Base-by-base conservation (phyloP, 2,888 invertebrate genomes). In the Nemapogon koenigi region DNA sequence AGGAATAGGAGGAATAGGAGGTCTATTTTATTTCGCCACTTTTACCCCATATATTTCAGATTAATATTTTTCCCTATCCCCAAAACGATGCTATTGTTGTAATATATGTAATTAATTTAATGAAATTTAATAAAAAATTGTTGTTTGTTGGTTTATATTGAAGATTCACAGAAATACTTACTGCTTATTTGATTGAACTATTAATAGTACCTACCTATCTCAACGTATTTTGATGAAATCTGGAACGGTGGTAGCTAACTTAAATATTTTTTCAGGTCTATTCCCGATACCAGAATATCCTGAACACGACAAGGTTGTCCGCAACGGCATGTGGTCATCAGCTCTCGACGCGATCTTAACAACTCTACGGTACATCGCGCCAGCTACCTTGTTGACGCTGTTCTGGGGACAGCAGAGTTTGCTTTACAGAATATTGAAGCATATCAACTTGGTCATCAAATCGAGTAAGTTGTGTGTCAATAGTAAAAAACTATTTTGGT, bases 401-500 rank as follows among this genome's bases (percentile, higher is more conserved):
- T 64, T 83, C 52, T 82, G 82, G 73, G 78, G 82, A 17, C 76
- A 80, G 43, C 80, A 80, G 52, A 76, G 81, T 48, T 71, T 83
- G 52, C 52, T 83, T 41, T 71, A 80, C 50, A 79, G 63, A 47
- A 50, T 83, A 29, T 55, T 83, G 39, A 71, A 75, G 49, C 75
- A 81, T 38, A 67, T 83, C 38, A 83, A 83, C 55, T 69, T 72
- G 38, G 73, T 75, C 43, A 76, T 82, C 43, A 63, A 83, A 55
- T 68, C 83, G 46, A 73, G 83, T 84, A 56, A 72, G 73, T 63
- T n/a, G n/a, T n/a, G n/a, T n/a, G n/a, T n/a, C n/a, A n/a, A n/a
- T n/a, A n/a, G n/a, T n/a, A n/a, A n/a, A n/a, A n/a, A n/a, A n/a
- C n/a, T n/a, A n/a, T n/a, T n/a, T n/a, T n/a, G n/a, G n/a, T n/a